These are phyloP conservation scores for Phalloptychus januarius DNA, from an alignment of 2,797 vertebrate genomes.

Conservation along the genomic window DNA sequence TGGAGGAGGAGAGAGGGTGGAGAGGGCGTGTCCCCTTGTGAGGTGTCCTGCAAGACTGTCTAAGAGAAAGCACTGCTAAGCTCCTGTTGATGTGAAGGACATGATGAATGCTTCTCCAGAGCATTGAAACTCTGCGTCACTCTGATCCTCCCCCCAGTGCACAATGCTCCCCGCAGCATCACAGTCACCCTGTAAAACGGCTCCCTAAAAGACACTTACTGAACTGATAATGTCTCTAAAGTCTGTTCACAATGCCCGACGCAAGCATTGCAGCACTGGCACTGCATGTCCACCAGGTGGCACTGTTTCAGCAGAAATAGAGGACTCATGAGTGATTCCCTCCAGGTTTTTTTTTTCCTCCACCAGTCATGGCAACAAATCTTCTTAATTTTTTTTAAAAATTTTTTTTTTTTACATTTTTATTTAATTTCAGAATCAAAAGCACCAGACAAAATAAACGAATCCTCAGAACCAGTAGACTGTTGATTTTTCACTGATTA, in stretches of 20 bases:
- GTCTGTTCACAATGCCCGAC: slow-evolving; percentile 59
- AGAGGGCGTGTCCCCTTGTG: slow-evolving; percentile 31
- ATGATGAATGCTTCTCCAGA: slow-evolving; percentile 69
- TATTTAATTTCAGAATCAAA: slow-evolving; percentile 67
- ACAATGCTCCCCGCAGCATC: slow-evolving; percentile 57
- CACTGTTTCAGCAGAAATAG: slow-evolving; percentile 58
- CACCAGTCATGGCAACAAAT: slow-evolving; percentile 49
- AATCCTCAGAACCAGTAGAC: slow-evolving; percentile 62
- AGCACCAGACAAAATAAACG: slow-evolving; percentile 49
- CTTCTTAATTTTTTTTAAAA: slow-evolving; percentile 38
- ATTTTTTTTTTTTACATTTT: slow-evolving; percentile 40
- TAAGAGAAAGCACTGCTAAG: slow-evolving; percentile 75
- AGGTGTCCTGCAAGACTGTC: slow-evolving; percentile 66
- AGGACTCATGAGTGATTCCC: slow-evolving; percentile 42
- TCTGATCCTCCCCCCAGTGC: slow-evolving; percentile 66
- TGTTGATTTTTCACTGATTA: slow-evolving; percentile 54
- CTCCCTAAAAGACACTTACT: slow-evolving; percentile 64
- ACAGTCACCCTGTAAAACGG: slow-evolving; percentile 45
- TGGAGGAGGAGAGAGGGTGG: slow-evolving; percentile 9
- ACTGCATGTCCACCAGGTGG: slow-evolving; percentile 72
- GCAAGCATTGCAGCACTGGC: slow-evolving; percentile 68
- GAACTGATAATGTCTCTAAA: slow-evolving; percentile 69
- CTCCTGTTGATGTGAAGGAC: slow-evolving; percentile 81
- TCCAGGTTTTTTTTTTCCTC: slow-evolving; percentile 36
- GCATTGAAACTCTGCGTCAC: slow-evolving; percentile 68